These are phyloP conservation scores for Amphiprion clarkii DNA, from an alignment of 2,797 vertebrate species.

Conservation along the genomic window DNA sequence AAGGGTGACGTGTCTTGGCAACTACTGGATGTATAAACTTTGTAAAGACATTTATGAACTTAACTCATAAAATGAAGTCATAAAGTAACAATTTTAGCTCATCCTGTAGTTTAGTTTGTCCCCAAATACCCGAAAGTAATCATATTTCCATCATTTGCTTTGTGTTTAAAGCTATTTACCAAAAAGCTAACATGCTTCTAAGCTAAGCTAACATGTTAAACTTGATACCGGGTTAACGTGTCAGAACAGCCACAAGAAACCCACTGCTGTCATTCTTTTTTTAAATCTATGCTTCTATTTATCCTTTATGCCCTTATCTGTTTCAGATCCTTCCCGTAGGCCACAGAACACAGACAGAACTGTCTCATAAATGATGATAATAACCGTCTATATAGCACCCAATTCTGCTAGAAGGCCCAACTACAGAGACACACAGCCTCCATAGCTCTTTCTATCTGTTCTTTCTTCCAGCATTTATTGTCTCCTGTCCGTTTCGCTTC, in stretches of 20 bases:
- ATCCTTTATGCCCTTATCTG: constrained; percentile 33
- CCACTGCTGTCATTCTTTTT: constrained; percentile 2
- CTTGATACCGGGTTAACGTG: no score
- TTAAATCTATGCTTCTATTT: constrained; percentile 20
- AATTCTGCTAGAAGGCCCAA: constrained; percentile 28
- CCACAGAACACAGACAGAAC: constrained; percentile 40
- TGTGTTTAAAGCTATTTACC: not conserved
- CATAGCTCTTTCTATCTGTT: constrained; percentile 45
- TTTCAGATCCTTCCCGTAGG: constrained; percentile 44
- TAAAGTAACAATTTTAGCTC: no score
- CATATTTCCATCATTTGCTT: not conserved
- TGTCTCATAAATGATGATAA: constrained; percentile 57
- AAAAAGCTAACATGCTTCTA: not conserved
- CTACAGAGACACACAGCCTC: constrained; percentile 44
- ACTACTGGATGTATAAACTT: not conserved
- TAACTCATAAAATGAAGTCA: not conserved
- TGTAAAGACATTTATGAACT: not conserved
- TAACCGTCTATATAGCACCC: constrained; percentile 53
- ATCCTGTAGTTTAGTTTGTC: not conserved
- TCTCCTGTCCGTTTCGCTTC: constrained; percentile 46
- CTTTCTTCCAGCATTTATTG: constrained; percentile 45
- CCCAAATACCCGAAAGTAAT: not conserved
- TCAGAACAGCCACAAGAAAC: not conserved
- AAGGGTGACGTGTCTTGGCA: not conserved
- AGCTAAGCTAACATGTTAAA: not conserved